Percentiles rank a stretch among this genome's conserved stretches.
phyloP scores from a whole-genome alignment of 2,797 vertebrate genomes.

The Scomberomorus guttatus region DNA sequence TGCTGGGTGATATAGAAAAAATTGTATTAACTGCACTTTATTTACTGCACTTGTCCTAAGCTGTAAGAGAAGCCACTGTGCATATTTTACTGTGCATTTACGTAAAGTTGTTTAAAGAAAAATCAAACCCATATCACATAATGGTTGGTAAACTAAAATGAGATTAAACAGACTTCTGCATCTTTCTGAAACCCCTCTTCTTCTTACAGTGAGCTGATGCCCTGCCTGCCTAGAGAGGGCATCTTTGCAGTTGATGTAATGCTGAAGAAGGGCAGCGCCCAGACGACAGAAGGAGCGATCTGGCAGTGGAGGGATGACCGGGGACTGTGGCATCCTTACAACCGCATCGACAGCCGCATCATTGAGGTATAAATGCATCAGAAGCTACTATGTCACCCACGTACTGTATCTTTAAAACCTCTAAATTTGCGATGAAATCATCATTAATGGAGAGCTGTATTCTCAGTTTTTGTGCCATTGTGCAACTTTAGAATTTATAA shows the following conservation, averaged over 20 bases:
- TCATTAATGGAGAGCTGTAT: neutral
- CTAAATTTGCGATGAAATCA: neutral
- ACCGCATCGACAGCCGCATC: constrained; percentile 99
- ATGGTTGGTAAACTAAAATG: neutral
- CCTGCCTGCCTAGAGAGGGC: constrained; percentile 98
- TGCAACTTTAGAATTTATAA: neutral
- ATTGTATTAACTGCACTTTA: neutral
- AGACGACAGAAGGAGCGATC: constrained; percentile 97
- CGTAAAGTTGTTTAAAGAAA: neutral
- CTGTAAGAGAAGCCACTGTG: too few relatives aligned
- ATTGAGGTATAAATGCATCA: constrained; percentile 91
- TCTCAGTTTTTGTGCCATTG: too few relatives aligned
- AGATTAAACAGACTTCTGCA: neutral
- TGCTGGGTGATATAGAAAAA: neutral
- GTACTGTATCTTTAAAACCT: neutral
- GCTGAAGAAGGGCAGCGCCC: constrained; percentile 98
- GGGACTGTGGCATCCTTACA: constrained; percentile 99
- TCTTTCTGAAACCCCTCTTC: neutral
- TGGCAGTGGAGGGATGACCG: constrained; percentile 99
- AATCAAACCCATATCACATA: neutral
- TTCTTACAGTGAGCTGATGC: constrained; percentile 95
- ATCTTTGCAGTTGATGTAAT: constrained; percentile 99
- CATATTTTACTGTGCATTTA: too few relatives aligned
- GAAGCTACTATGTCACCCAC: neutral
- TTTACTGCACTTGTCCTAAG: neutral